Evolutionary conservation across 2,888 invertebrate genomes (phyloP), one percentile per base, ranked within the genome.

Genomic region (Nomada ferruginata): DNA sequence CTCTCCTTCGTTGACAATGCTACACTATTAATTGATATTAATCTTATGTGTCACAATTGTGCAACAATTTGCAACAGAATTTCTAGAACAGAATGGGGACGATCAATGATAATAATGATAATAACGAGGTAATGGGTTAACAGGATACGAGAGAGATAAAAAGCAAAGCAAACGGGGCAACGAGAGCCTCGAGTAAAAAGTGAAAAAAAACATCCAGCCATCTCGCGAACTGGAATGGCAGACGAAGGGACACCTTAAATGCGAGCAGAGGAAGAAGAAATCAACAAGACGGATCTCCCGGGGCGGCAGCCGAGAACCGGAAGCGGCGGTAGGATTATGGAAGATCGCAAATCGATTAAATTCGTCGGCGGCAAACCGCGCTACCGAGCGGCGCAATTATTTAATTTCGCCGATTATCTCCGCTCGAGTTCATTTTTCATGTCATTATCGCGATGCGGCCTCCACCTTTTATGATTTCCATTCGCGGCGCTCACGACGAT

Each of bases 391-490:
- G 78, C 53, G 77, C 84, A 79, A 82, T 84, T 85, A 83, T 85
- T 87, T 85, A 81, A 87, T 87, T 87, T 82, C 47, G 73, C 10
- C 82, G 82, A 84, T 87, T 85, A 84, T 85, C 84, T 79, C 10
- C 65, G 82, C 44, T 59, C 76, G 60, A 77, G 84, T 77, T 80
- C 85, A 87, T 87, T 87, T 87, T 85, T 87, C 87, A 87, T 65
- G 75, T 64, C 55, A 84, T 85, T 86, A 86, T 86, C 86, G 79
- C 86, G 86, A 86, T 84, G 76, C 85, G 79, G 79, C 29, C 29
- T 20, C 29, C 15, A 75, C 68, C 61, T 77, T 78, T 82, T 72
- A 74, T 76, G 80, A 85, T 85, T 85, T 83, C 52, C 69, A 65
- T 61, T 69, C 72, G 60, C 44, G 15, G 59, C 64, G 70, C 72